phyloP scores from a whole-genome alignment of 2,113 vertebrate species.

The Perccottus glenii region DNA sequence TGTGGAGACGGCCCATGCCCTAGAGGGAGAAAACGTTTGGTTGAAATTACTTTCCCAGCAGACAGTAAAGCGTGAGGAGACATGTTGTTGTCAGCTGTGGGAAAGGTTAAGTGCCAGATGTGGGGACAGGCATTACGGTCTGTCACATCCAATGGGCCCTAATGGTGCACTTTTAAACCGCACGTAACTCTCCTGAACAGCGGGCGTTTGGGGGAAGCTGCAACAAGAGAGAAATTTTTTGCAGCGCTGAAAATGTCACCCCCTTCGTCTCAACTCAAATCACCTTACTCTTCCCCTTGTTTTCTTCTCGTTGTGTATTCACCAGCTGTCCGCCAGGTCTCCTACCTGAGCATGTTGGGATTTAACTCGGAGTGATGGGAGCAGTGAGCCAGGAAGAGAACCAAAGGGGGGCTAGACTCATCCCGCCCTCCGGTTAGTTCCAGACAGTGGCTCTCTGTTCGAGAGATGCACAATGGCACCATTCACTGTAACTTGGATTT shows the following conservation, averaged over 20 bases:
- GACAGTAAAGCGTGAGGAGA: not conserved
- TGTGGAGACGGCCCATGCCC: constrained; percentile 82
- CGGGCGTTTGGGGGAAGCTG: not conserved
- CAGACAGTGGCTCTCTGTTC: constrained; percentile 72
- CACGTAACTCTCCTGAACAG: constrained; percentile 1
- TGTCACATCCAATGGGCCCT: not conserved
- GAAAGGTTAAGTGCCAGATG: constrained; percentile 1
- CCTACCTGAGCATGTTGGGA: constrained; percentile 60
- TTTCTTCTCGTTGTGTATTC: constrained; percentile 4
- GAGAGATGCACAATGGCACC: constrained; percentile 64
- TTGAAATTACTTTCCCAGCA: not conserved
- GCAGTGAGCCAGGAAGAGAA: constrained; percentile 54
- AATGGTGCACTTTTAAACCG: not conserved
- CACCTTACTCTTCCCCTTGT: constrained; percentile 18
- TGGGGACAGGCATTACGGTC: not conserved
- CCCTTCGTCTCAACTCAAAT: constrained; percentile 39
- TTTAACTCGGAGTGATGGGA: constrained; percentile 63
- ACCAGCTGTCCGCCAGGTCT: constrained; percentile 24
- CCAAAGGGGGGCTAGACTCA: constrained; percentile 48
- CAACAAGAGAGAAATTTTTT: constrained; percentile 1
- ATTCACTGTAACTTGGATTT: constrained; percentile 65
- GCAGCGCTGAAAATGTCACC: constrained; percentile 33
- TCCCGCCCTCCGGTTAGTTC: constrained; percentile 54
- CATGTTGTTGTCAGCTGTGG: not conserved
- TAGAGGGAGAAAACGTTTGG: constrained; percentile 46